Conservation (phyloP, 2,797 vertebrate species). For the Nasua narica region DNA sequence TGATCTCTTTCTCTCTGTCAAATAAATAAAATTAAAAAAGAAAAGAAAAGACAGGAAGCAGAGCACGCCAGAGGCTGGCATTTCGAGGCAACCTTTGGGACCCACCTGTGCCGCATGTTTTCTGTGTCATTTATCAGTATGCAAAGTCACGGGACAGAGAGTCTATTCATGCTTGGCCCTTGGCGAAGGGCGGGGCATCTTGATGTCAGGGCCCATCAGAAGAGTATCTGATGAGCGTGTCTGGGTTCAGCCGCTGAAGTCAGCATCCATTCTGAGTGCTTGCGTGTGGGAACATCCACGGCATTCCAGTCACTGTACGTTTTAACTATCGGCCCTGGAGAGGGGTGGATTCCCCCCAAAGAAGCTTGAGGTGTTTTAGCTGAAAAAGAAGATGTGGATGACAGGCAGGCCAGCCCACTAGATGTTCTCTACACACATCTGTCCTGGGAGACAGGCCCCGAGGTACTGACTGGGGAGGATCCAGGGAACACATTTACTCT, state of each 20-base stretch:
- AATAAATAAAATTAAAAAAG: too few relatives aligned
- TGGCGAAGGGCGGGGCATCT: not conserved
- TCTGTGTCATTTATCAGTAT: not conserved
- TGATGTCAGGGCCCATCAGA: not conserved
- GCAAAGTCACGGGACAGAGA: not conserved
- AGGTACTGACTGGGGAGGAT: not conserved
- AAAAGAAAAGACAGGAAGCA: not conserved
- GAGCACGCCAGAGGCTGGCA: not conserved
- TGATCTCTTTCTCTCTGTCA: too few relatives aligned
- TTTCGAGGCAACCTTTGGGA: not conserved
- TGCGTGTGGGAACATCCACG: rapidly evolving
- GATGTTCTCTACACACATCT: not conserved
- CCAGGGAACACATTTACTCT: not conserved
- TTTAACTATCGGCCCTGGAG: not conserved
- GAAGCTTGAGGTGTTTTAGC: not conserved
- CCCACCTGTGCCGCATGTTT: not conserved
- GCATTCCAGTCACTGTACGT: not conserved
- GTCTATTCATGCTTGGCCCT: too few relatives aligned
- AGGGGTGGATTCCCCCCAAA: not conserved
- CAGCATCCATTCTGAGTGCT: not conserved
- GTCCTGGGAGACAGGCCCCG: not conserved
- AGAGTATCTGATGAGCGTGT: not conserved
- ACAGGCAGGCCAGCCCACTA: not conserved
- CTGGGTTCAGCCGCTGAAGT: rapidly evolving
- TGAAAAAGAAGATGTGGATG: not conserved